These are phyloP conservation scores for Agrochola macilenta DNA, from an alignment of 2,888 invertebrate species.

Conservation along the genomic window DNA sequence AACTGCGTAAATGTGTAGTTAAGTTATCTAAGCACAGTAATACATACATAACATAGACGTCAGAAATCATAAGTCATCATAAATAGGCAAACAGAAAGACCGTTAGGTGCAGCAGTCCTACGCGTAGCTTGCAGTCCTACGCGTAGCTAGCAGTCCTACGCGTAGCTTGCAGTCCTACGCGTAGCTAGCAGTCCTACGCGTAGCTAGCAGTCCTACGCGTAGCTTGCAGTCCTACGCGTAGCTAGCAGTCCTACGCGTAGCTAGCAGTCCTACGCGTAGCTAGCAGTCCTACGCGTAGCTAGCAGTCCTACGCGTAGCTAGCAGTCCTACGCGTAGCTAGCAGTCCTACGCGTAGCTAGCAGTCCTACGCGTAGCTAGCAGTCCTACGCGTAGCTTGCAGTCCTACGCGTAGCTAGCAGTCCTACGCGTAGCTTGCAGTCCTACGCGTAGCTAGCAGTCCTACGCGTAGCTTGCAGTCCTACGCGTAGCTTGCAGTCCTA, in stretches of 20 bases:
- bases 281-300: too few relatives aligned
- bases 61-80: not conserved
- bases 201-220: not conserved
- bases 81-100: too few relatives aligned
- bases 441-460: not conserved
- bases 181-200: too few relatives aligned
- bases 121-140: not conserved
- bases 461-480: too few relatives aligned
- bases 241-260: slow-evolving; percentile 13
- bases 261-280: not conserved
- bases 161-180: not conserved
- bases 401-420: too few relatives aligned
- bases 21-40: slow-evolving; percentile 24
- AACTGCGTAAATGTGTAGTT: slow-evolving; percentile 9
- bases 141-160: not conserved
- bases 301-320: slow-evolving; percentile 12
- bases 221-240: too few relatives aligned
- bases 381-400: not conserved
- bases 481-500: not conserved
- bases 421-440: slow-evolving; percentile 7
- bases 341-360: too few relatives aligned
- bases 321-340: not conserved
- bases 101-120: too few relatives aligned
- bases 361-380: slow-evolving; percentile 6
- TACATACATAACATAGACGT: not conserved